Conservation (phyloP, 2,888 invertebrate genomes). For the Myathropa florea region DNA sequence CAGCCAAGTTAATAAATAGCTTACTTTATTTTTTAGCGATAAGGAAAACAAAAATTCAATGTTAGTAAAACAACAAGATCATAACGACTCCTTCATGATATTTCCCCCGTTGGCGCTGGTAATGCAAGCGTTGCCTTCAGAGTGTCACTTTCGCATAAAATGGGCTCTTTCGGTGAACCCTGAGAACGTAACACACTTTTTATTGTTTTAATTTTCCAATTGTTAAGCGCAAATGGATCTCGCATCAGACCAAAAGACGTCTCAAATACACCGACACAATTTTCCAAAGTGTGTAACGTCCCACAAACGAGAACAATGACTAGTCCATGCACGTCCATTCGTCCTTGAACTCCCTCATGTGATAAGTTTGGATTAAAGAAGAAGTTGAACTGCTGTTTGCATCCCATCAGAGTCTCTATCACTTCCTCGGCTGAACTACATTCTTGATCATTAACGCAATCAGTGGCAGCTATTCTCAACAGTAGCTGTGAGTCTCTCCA, state of each 20-base stretch:
- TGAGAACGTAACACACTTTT: conserved; percentile 81
- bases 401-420: conserved; percentile 77
- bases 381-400: conserved; percentile 81
- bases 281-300: conserved; percentile 82
- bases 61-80: background rate
- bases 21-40: conserved; percentile 19
- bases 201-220: conserved; percentile 86
- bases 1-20: background rate
- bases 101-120: conserved; percentile 74
- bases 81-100: conserved; percentile 27
- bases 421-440: conserved; percentile 74
- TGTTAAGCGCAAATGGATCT: conserved; percentile 84
- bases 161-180: conserved; percentile 72
- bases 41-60: conserved; percentile 1
- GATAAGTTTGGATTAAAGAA: conserved; percentile 84
- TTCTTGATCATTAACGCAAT: conserved; percentile 72
- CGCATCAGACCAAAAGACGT: conserved; percentile 84
- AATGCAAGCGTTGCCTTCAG: conserved; percentile 74
- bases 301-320: conserved; percentile 84
- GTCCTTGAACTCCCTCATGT: conserved; percentile 83
- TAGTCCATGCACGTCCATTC: conserved; percentile 84
- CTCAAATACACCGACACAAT: conserved; percentile 85
- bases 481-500: conserved; percentile 81
- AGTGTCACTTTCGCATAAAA: conserved; percentile 74
- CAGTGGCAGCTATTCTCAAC: conserved; percentile 73